Conservation (phyloP, 2,113 vertebrate genomes). For the Riparia riparia region DNA sequence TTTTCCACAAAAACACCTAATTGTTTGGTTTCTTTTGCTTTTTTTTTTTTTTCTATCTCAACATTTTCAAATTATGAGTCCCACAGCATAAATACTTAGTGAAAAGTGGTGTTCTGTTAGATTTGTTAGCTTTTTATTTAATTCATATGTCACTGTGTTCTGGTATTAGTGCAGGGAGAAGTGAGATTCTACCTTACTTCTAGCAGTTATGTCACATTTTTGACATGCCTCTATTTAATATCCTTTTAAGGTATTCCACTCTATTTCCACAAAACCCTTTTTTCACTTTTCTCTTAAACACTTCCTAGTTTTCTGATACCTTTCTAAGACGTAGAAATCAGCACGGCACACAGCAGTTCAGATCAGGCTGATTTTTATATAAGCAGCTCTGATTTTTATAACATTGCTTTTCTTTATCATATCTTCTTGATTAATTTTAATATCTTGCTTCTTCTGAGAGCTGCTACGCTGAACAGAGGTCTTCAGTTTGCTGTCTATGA, state of each 20-base stretch:
- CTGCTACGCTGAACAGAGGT: background rate
- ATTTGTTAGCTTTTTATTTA: background rate
- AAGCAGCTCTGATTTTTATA: background rate
- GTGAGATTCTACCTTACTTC: background rate
- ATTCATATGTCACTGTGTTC: background rate
- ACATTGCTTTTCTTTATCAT: background rate
- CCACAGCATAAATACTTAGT: background rate
- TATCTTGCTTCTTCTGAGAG: background rate
- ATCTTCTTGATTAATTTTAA: background rate
- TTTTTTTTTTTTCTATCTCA: background rate
- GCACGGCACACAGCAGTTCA: background rate
- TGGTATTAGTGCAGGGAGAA: background rate
- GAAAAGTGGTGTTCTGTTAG: background rate
- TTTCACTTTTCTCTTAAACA: background rate
- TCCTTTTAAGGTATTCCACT: background rate
- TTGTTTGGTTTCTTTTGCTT: background rate
- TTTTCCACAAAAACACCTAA: background rate
- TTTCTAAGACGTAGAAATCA: background rate
- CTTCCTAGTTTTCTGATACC: background rate
- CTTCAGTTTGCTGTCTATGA: background rate
- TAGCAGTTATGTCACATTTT: background rate
- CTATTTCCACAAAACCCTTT: background rate
- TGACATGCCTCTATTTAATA: background rate
- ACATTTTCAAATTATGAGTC: background rate
- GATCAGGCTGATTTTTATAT: background rate